Percentiles rank a stretch among this genome's conserved stretches.
Conservation (phyloP, 2,113 vertebrate genomes). For the Lathamus discolor region DNA sequence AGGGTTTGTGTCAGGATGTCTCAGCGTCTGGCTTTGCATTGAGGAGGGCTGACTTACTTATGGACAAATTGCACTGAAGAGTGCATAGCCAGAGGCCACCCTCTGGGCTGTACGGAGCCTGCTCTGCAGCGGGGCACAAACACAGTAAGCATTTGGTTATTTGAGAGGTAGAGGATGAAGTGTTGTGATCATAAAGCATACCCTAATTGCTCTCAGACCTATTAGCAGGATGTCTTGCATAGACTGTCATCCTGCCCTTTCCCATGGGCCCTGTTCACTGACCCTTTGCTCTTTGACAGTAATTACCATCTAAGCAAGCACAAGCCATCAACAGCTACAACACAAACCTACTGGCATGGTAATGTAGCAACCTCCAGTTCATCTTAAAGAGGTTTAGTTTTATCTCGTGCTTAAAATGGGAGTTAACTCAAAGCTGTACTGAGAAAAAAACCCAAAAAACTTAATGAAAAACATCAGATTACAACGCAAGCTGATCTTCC, state of each 20-base stretch:
- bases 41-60: background rate
- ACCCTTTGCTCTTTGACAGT: constrained; percentile 67
- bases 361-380: constrained; percentile 49
- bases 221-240: constrained; percentile 66
- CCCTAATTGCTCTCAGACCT: constrained; percentile 68
- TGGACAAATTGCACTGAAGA: background rate
- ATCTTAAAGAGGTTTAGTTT: background rate
- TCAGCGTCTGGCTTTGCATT: background rate
- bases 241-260: constrained; percentile 71
- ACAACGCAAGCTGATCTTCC: background rate
- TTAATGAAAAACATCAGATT: background rate
- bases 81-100: background rate
- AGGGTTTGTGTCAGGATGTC: background rate
- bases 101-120: background rate
- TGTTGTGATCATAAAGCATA: constrained; percentile 62
- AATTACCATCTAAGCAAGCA: constrained; percentile 70
- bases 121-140: background rate
- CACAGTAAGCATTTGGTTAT: background rate
- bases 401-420: background rate
- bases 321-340: constrained; percentile 56
- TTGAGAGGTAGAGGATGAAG: constrained; percentile 64
- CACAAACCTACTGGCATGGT: constrained; percentile 14
- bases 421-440: background rate
- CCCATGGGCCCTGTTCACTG: constrained; percentile 58
- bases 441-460: background rate